Evolutionary conservation across 37 sponge, comb jelly and placozoan species (phyloP).

Genomic region (Cliona cf. orientalis): DNA sequence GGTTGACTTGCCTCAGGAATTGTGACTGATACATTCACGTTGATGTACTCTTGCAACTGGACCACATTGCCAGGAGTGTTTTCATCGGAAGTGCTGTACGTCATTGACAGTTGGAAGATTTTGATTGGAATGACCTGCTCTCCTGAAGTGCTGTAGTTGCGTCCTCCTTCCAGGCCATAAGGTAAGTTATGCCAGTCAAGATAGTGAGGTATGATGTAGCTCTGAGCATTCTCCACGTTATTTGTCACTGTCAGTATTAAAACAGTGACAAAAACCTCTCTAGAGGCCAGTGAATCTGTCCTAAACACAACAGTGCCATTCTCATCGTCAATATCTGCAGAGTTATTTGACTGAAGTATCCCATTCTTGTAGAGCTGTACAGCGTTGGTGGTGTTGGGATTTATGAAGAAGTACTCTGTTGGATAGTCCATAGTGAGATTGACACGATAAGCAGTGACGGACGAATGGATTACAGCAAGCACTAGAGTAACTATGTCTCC

Average conservation of each 20-base stretch:
- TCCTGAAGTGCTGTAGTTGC: not conserved
- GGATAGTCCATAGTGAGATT: not conserved
- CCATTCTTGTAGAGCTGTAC: not conserved
- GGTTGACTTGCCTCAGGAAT: not conserved
- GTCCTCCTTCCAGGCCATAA: not conserved
- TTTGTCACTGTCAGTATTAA: not conserved
- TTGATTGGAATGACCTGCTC: not conserved
- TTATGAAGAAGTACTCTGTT: not conserved
- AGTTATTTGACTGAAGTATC: not conserved
- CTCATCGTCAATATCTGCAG: not conserved
- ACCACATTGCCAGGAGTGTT: not conserved
- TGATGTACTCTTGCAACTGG: not conserved
- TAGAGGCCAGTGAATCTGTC: not conserved
- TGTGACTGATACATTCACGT: not conserved
- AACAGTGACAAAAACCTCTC: not conserved
- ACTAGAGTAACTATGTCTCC: not conserved
- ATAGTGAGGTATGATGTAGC: not conserved
- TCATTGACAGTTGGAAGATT: not conserved
- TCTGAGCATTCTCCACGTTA: not conserved
- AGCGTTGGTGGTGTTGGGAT: not conserved
- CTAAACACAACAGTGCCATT: not conserved
- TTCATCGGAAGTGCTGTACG: not conserved
- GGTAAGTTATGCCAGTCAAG: not conserved
- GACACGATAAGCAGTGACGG: not conserved
- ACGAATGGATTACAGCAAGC: not conserved